Evolutionary conservation across 2,113 vertebrate species (phyloP).

Genomic region (Stictonetta naevosa): DNA sequence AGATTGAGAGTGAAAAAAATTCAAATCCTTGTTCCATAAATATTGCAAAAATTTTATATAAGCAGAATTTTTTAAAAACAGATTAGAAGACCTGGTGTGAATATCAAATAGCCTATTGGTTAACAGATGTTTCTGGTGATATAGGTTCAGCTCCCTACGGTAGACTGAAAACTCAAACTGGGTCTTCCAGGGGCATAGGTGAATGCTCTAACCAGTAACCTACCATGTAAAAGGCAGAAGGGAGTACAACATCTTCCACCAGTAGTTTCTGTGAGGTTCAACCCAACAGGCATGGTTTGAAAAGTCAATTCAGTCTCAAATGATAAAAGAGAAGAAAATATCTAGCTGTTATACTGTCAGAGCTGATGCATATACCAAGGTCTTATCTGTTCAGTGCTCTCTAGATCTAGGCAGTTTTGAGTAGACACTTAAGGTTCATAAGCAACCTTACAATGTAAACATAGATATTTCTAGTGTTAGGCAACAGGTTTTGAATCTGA

Average conservation of each 20-base stretch:
- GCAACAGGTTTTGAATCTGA: neutral
- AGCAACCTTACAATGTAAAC: neutral
- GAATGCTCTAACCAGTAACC: neutral
- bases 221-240: neutral
- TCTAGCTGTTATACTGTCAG: neutral
- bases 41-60: conserved; percentile 17
- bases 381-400: neutral
- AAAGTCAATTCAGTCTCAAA: neutral
- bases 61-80: conserved; percentile 18
- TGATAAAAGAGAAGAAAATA: neutral
- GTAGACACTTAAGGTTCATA: neutral
- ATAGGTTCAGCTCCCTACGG: neutral
- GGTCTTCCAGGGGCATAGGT: neutral
- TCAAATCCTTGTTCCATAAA: neutral
- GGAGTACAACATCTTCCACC: neutral
- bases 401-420: neutral
- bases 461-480: neutral
- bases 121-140: conserved; percentile 17
- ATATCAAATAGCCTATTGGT: neutral
- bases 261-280: neutral
- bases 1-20: neutral
- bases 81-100: neutral
- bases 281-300: rapidly evolving
- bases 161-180: neutral
- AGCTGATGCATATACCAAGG: neutral